Base-by-base conservation (phyloP, 1,140 invertebrate genomes). In the Pteromalus puparum region DNA sequence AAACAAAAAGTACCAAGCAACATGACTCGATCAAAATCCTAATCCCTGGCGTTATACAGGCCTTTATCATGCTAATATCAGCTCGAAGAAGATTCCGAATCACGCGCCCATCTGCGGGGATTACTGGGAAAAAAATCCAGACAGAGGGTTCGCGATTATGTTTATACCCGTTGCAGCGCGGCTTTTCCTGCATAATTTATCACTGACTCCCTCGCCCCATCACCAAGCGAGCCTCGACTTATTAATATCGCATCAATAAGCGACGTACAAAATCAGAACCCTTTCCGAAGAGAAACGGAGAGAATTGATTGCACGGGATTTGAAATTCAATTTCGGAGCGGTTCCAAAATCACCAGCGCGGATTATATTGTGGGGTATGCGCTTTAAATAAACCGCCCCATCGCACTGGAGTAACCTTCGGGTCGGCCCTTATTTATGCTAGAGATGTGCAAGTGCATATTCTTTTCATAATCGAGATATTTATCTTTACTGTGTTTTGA, bases 171-270 rank as follows among this genome's bases (percentile, higher is more conserved):
- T 48, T 65, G 70, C 53, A 46, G 42, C 34, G 9, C 34, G 9
- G 70, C 53, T 81, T 84, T 81, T 81, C 42, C 53, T 84, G 28
- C 61, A 84, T 84, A 84, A 84, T 84, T 84, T 81, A 84, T 84
- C 53, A 84, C n/a, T 61, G 53, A 24, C 78, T 68, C 34, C 9
- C 34, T 48, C 46, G 18, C 12, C 30, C 26, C 18, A 42, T 75
- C 48, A 48, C 61, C 46, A 26, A 38, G n/a, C n/a, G 4, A 74
- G 24, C 13, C 30, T 67, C 68, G n/a, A 79, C 83, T 84, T 84
- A 84, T 84, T 84, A 84, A 84, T 84, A 84, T 84, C 83, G 30
- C 53, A 84, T 84, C 83, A 74, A 84, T 80, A 75, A 2, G 34
- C 42, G 46, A 67, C 67, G 65, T 28, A 0, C 18, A 24, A 67